Conservation (phyloP, 2,113 vertebrate species). For the Hemiprocne comata region DNA sequence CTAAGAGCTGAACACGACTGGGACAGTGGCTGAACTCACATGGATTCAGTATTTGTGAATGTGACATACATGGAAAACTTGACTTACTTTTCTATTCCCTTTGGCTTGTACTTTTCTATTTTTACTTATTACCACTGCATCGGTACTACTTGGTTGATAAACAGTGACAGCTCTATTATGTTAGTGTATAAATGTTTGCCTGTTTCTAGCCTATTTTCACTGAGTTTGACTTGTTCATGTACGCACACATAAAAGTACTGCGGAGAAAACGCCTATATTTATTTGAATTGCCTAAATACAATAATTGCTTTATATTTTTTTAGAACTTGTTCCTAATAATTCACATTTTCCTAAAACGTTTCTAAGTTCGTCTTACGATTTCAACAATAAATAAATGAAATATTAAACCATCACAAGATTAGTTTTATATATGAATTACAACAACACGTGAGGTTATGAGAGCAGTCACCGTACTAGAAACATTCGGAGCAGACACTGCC, state of each 20-base stretch:
- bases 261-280: neutral
- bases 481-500: no score
- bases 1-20: neutral
- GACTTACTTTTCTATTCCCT: neutral
- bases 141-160: neutral
- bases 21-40: neutral
- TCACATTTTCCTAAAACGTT: neutral
- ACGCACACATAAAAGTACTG: neutral
- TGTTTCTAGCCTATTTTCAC: neutral
- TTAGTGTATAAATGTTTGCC: neutral
- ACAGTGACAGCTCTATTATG: neutral
- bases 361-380: neutral
- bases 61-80: neutral
- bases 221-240: neutral
- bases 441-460: neutral
- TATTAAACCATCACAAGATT: accelerated
- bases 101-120: neutral
- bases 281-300: neutral
- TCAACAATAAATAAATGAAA: neutral
- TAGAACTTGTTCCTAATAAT: neutral
- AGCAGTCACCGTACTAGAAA: neutral
- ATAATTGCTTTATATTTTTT: neutral
- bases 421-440: accelerated
- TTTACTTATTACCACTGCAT: neutral
- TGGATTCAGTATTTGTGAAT: neutral